Base-by-base conservation (phyloP, 2,888 invertebrate genomes). In the Anorthoa munda region DNA sequence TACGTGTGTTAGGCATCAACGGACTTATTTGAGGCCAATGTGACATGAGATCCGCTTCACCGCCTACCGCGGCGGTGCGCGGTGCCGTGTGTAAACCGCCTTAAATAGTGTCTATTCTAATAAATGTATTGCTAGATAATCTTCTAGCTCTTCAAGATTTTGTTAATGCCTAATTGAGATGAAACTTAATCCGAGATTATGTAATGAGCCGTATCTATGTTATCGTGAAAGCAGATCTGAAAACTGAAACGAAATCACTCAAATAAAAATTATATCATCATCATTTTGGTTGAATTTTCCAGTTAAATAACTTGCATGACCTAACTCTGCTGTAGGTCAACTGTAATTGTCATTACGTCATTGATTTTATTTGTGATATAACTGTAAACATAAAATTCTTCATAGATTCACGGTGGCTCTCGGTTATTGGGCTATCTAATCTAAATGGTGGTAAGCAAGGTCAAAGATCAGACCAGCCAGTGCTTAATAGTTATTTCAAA, bases 141-240 rank as follows among this genome's bases (percentile, higher is more conserved):
- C n/a, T 51, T 51, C 3, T 51, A 51, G 11, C n/a, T 2, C 3
- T 50, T 50, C 17, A n/a, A n/a, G 3, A n/a, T 3, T 51, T n/a
- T 3, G 3, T 3, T n/a, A 51, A 51, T n/a, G n/a, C n/a, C 4
- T n/a, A 51, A n/a, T 51, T 11, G 51, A 51, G 51, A 11, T 53
- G 0, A 53, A 53, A 9, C 31, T 21, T 13, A 13, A n/a, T 17
- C 26, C 2, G 11, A 21, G 21, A 18, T 56, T 48, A 18, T 4
- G 23, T 18, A 13, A 55, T 50, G 2, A 48, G 53, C 13, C 23
- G 31, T 39, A 4, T 45, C 23, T 31, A 60, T 21, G 23, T 53
- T 59, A 71, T 26, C 0, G 26, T 21, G 59, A 79, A 77, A 72
- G 64, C 21, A 23, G 15, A 53, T 11, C 63, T 48, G 2, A 26